A percentile compares a stretch with the other conserved stretches of the same genome.
Conservation (phyloP, 1,140 invertebrate species). For the Cherax quadricarinatus region DNA sequence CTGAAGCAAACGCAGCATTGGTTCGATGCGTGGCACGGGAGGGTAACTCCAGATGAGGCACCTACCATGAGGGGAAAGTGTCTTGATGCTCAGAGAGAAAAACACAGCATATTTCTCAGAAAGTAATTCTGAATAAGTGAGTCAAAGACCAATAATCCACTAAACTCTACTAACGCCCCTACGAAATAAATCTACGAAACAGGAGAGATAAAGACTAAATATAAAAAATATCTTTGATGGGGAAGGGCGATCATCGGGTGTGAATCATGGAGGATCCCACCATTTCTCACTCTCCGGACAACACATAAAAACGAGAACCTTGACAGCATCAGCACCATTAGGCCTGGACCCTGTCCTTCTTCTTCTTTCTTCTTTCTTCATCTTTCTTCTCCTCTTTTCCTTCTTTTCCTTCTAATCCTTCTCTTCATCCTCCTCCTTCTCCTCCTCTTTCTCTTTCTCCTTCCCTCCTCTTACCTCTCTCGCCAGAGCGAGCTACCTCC, state of each 20-base stretch:
- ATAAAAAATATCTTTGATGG: no score
- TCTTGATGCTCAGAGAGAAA: no score
- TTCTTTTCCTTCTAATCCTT: neutral
- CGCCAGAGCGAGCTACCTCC: neutral
- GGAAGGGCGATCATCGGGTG: neutral
- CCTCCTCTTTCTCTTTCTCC: neutral
- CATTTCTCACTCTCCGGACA: conserved; percentile 23
- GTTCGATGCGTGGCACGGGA: no score
- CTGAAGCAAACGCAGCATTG: no score
- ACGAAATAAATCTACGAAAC: no score
- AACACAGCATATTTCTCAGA: no score
- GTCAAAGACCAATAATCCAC: no score
- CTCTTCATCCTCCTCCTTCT: neutral
- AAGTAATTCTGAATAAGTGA: no score
- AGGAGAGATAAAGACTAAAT: no score
- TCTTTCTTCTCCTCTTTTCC: neutral
- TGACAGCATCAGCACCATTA: conserved; percentile 23
- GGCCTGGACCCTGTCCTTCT: neutral
- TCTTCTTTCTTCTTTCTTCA: neutral
- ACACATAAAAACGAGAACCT: neutral
- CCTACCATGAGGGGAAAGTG: no score
- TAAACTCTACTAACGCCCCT: no score
- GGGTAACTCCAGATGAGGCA: no score
- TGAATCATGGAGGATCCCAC: neutral
- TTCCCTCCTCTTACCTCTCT: neutral